Conservation (phyloP, 2,888 invertebrate genomes). For the Neoaliturus tenellus region DNA sequence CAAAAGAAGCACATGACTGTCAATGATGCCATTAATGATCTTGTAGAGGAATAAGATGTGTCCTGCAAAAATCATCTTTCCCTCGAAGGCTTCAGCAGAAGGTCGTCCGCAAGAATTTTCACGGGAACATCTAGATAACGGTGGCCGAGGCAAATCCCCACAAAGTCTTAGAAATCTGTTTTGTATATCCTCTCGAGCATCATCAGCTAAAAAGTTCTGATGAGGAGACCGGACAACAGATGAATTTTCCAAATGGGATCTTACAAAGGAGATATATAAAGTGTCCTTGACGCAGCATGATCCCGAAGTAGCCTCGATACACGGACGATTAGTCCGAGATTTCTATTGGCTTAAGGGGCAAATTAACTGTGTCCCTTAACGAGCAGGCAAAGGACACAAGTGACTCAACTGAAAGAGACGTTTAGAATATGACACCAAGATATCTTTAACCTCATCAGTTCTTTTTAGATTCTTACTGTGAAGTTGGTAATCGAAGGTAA, state of each 20-base stretch:
- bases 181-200: background rate
- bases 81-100: background rate
- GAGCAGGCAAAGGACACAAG: background rate
- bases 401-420: background rate
- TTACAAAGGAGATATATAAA: background rate
- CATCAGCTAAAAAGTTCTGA: background rate
- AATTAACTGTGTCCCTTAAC: too few species aligned
- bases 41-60: background rate
- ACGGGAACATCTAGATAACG: background rate
- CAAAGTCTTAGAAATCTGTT: background rate
- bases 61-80: background rate
- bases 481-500: background rate
- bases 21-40: background rate
- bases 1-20: background rate
- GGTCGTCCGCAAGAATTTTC: background rate
- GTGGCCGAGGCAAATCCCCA: background rate
- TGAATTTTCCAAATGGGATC: background rate
- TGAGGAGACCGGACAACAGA: background rate
- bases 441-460: background rate
- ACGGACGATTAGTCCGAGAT: background rate
- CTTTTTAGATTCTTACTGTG: background rate
- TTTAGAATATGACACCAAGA: background rate
- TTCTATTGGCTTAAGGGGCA: background rate
- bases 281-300: background rate
- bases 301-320: background rate